Base-by-base conservation (phyloP, 2,888 invertebrate species). In the Dioctria linearis region DNA sequence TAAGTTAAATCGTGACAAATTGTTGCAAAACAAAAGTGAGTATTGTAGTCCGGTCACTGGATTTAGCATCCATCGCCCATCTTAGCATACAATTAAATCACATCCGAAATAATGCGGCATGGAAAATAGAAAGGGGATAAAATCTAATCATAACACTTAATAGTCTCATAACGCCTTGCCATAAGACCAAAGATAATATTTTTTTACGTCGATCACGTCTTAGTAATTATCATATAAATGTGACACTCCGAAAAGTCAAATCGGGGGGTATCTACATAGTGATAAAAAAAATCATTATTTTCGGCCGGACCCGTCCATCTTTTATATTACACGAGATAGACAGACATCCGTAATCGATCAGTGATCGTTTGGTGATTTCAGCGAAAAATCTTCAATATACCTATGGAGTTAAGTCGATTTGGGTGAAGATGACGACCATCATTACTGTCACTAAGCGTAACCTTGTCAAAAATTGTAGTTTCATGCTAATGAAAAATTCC, bases 171-270 rank as follows among this genome's bases (percentile, higher is more conserved):
- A 3, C 54, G 54, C 54, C 54, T n/a, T 54, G 54, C 54, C 54
- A 1, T 54, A 54, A 54, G 11, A 54, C 54, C 6, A 54, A 54
- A 54, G 54, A 8, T 11, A 54, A 66, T 46, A 37, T 25, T 25
- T 25, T n/a, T 54, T 71, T n/a, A 71, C 37, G 25, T 13, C 59
- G 81, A 81, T 81, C 79, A 81, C 81, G 81, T 79, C 73, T 65
- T 57, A 81, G 65, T 81, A 79, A 81, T 81, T 81, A 81, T 63
- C 81, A 81, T 81, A 81, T 81, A 81, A 81, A 81, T 81, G 79
- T 81, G 81, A 79, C 67, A 71, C 71, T 81, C 79, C 65, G 65
- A 81, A 81, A 81, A 78, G 73, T 81, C 81, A 81, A 4, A 66
- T 43, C 25, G 25, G 25, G 25, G 25, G 25, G 42, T 43, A 66